A percentile compares a stretch with the other conserved stretches of the same genome.
Evolutionary conservation across 2,797 vertebrate genomes (phyloP).

Genomic region (Sebastes taczanowskii): DNA sequence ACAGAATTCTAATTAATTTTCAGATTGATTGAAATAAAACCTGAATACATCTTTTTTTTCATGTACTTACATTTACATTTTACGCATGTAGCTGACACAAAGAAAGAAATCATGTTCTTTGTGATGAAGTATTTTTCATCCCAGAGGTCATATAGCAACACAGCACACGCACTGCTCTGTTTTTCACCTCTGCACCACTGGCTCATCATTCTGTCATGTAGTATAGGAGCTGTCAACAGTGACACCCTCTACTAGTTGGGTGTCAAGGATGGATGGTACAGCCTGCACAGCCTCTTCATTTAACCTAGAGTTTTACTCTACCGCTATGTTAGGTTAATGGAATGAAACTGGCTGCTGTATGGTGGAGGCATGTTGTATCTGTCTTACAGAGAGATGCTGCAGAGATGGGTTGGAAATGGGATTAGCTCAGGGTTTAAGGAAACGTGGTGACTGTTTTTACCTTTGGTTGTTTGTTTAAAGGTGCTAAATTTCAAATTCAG

Average conservation of each 20-base stretch:
- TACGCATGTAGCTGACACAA: background rate
- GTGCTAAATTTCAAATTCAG: background rate
- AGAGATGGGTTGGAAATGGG: slow-evolving; percentile 38
- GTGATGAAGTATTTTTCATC: slow-evolving; percentile 49
- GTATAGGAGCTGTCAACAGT: slow-evolving; percentile 65
- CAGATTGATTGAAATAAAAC: background rate
- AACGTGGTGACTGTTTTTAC: slow-evolving; percentile 38
- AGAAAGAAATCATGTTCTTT: slow-evolving; percentile 5
- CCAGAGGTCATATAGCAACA: slow-evolving; percentile 50
- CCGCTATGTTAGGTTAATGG: slow-evolving; percentile 54
- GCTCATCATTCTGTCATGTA: slow-evolving; percentile 67
- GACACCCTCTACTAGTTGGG: slow-evolving; percentile 59
- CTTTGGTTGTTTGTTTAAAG: background rate
- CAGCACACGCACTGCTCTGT: slow-evolving; percentile 25
- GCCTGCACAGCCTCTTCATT: slow-evolving; percentile 51
- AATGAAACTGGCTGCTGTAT: slow-evolving; percentile 33
- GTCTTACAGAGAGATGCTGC: slow-evolving; percentile 35
- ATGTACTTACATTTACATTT: slow-evolving; percentile 13
- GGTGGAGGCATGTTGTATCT: slow-evolving; percentile 55
- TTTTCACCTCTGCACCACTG: slow-evolving; percentile 58
- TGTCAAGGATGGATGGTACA: slow-evolving; percentile 65
- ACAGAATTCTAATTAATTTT: background rate
- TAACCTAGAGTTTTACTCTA: slow-evolving; percentile 51
- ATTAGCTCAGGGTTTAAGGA: slow-evolving; percentile 26
- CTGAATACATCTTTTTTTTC: background rate